phyloP scores from a whole-genome alignment of 2,888 invertebrate species.

The Microlaimidae sp. region DNA sequence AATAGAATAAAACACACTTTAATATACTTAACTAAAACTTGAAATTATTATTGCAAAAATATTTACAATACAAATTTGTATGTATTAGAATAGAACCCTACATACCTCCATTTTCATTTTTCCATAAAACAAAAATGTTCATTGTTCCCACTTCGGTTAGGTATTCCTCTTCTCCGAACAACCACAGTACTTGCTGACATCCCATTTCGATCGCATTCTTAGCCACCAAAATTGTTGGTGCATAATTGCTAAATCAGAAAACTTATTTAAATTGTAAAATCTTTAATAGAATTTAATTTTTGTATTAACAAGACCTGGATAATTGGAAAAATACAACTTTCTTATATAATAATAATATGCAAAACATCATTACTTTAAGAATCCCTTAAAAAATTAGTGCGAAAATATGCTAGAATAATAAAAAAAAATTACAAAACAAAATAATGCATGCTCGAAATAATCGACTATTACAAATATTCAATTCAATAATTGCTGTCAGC shows the following conservation, averaged over 20 bases:
- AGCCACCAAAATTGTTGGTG: slow-evolving; percentile 43
- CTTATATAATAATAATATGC: background rate
- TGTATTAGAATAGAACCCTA: slow-evolving; percentile 4
- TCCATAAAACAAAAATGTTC: slow-evolving; percentile 80
- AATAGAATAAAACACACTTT: background rate
- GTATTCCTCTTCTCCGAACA: slow-evolving; percentile 77
- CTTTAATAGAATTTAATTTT: too few relatives aligned
- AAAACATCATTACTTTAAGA: too few relatives aligned
- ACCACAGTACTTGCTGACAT: slow-evolving; percentile 85
- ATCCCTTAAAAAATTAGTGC: too few relatives aligned
- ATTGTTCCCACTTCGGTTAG: slow-evolving; percentile 94
- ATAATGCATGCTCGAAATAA: too few relatives aligned
- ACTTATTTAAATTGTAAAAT: background rate
- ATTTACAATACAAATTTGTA: slow-evolving; percentile 10
- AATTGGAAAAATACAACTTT: slow-evolving; percentile 7
- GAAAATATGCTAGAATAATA: too few relatives aligned
- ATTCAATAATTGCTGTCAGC: too few relatives aligned
- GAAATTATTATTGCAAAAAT: slow-evolving; percentile 8
- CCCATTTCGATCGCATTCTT: slow-evolving; percentile 57
- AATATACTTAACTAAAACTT: too few relatives aligned
- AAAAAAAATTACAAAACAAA: too few relatives aligned
- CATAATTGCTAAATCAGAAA: slow-evolving; percentile 41
- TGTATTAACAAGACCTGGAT: background rate
- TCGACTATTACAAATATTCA: too few relatives aligned
- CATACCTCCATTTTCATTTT: slow-evolving; percentile 73